These are phyloP conservation scores for Chrysemys picta DNA, from an alignment of 2,113 vertebrate species.

Conservation along the genomic window DNA sequence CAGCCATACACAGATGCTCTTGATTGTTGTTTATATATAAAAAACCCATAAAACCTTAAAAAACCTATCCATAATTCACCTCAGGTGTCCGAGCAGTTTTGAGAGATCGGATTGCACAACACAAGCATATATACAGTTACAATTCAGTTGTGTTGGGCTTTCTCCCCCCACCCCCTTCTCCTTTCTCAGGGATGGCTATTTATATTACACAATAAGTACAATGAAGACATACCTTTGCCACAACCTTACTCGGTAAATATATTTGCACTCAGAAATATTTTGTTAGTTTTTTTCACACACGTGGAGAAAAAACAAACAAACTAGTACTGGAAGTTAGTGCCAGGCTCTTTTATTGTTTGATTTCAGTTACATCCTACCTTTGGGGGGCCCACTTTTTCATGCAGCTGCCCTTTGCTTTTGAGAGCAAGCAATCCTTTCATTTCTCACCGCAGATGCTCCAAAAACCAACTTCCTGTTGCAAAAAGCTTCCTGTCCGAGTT, in stretches of 20 bases:
- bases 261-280: slow-evolving; percentile 79
- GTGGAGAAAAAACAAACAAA: slow-evolving; percentile 28
- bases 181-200: slow-evolving; percentile 86
- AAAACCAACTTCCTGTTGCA: slow-evolving; percentile 39
- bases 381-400: not conserved
- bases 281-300: slow-evolving; percentile 51
- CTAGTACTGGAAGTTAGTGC: slow-evolving; percentile 60
- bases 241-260: slow-evolving; percentile 78
- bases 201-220: slow-evolving; percentile 75
- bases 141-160: slow-evolving; percentile 62
- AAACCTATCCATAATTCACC: slow-evolving; percentile 69
- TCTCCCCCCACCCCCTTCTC: slow-evolving; percentile 53
- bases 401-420: not conserved
- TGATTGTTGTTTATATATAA: slow-evolving; percentile 54
- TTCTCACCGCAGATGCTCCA: slow-evolving; percentile 50
- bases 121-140: slow-evolving; percentile 53
- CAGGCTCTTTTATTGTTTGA: slow-evolving; percentile 17
- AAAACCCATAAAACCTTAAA: slow-evolving; percentile 50
- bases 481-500: slow-evolving; percentile 31
- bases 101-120: slow-evolving; percentile 76
- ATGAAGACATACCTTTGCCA: slow-evolving; percentile 73
- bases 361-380: slow-evolving; percentile 12
- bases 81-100: slow-evolving; percentile 80
- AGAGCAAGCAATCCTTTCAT: not conserved
- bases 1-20: slow-evolving; percentile 54